These are phyloP conservation scores for Andricus quercusramuli DNA, from an alignment of 2,888 invertebrate genomes.

Conservation along the genomic window DNA sequence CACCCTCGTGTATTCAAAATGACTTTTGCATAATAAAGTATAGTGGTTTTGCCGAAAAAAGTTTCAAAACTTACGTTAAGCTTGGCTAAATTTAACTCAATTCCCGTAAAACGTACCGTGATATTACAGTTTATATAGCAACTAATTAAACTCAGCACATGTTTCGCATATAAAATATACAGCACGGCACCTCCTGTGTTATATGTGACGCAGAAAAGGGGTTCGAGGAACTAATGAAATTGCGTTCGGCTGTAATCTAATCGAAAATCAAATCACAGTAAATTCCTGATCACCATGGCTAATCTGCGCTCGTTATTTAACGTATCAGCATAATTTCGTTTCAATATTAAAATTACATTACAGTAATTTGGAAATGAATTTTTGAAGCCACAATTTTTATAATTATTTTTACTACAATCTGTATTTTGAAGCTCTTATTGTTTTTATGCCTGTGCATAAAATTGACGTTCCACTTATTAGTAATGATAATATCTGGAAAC, in stretches of 20 bases:
- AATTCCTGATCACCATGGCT: background rate
- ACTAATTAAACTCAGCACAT: constrained; percentile 13
- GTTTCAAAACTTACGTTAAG: too few relatives aligned
- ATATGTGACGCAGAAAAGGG: constrained; percentile 22
- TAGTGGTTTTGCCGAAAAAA: too few relatives aligned
- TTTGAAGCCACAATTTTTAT: background rate
- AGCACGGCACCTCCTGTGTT: constrained; percentile 9
- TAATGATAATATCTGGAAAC: too few relatives aligned
- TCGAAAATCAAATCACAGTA: constrained; percentile 38
- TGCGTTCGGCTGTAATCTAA: constrained; percentile 29
- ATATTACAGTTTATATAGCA: background rate
- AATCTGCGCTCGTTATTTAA: constrained; percentile 30
- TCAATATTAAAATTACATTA: background rate
- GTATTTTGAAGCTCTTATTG: too few relatives aligned
- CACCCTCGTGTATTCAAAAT: too few relatives aligned
- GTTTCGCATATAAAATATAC: constrained; percentile 22
- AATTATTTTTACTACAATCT: too few relatives aligned
- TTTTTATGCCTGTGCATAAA: too few relatives aligned
- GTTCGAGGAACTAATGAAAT: constrained; percentile 27
- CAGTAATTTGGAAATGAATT: background rate
- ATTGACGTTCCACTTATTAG: too few relatives aligned
- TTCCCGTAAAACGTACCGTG: background rate
- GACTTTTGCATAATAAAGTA: too few relatives aligned
- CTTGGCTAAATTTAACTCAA: background rate
- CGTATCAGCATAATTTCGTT: background rate